Conservation (phyloP, 2,797 vertebrate genomes). For the Triplophysa yarkandensis region DNA sequence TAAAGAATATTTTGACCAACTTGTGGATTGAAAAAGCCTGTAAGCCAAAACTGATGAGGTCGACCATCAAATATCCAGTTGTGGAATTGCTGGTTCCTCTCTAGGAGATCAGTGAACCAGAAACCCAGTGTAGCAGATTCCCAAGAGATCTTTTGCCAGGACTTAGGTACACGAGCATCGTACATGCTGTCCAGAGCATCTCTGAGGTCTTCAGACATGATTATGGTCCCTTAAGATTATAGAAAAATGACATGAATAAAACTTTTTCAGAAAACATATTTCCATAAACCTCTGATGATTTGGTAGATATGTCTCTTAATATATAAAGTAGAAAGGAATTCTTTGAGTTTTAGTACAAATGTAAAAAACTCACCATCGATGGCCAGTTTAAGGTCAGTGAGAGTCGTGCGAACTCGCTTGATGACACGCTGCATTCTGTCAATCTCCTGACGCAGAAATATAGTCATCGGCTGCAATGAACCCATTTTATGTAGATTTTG, state of each 20-base stretch:
- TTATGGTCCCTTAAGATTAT: conserved; percentile 74
- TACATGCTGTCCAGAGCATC: conserved; percentile 83
- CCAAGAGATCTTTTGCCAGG: conserved; percentile 85
- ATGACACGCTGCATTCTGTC: conserved; percentile 84
- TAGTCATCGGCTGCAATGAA: conserved; percentile 80
- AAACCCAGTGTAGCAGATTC: conserved; percentile 82
- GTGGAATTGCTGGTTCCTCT: conserved; percentile 84
- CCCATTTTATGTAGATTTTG: conserved; percentile 81
- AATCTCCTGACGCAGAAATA: conserved; percentile 85
- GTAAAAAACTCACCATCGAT: too few species aligned
- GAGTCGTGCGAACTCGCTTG: conserved; percentile 74
- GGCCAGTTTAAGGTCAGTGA: too few species aligned
- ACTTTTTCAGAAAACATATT: neutral
- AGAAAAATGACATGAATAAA: conserved; percentile 7
- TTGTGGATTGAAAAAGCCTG: conserved; percentile 88
- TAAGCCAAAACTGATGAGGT: conserved; percentile 85
- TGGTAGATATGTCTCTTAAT: too few species aligned
- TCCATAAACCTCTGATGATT: too few species aligned
- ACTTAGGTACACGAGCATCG: conserved; percentile 78
- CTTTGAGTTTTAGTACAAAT: too few species aligned
- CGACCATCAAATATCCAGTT: conserved; percentile 76
- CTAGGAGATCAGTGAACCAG: conserved; percentile 87
- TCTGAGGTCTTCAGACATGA: conserved; percentile 85
- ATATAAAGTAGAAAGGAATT: too few species aligned
- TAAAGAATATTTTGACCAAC: conserved; percentile 63